phyloP scores from a whole-genome alignment of 1,140 invertebrate species.

The Maconellicoccus hirsutus region DNA sequence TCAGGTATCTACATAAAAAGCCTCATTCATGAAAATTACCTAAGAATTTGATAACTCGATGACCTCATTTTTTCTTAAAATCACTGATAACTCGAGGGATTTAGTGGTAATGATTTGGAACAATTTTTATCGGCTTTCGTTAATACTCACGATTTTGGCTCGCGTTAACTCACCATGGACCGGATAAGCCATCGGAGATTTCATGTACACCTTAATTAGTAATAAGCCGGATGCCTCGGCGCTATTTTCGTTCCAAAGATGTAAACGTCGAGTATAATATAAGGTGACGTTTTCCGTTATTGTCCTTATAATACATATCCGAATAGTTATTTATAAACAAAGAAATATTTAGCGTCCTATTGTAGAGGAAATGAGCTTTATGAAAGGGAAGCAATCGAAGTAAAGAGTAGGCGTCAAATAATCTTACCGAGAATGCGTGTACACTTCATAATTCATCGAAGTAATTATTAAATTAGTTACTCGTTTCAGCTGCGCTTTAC shows the following conservation, averaged over 20 bases:
- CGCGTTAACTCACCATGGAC: neutral
- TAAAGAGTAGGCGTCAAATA: neutral
- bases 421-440: neutral
- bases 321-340: neutral
- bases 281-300: neutral
- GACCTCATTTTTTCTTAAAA: too few relatives aligned
- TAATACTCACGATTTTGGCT: neutral
- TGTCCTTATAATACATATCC: neutral
- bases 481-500: too few relatives aligned
- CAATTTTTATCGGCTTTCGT: too few relatives aligned
- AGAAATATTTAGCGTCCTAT: neutral
- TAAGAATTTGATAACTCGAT: too few relatives aligned
- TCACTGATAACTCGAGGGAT: too few relatives aligned
- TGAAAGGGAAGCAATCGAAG: neutral
- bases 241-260: neutral
- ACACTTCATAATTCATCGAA: neutral
- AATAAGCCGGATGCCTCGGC: neutral
- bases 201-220: neutral
- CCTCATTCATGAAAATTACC: too few relatives aligned
- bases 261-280: neutral
- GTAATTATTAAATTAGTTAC: constrained; percentile 2
- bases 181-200: neutral
- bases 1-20: too few relatives aligned
- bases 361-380: neutral
- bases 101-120: too few relatives aligned